phyloP scores from a whole-genome alignment of 2,797 vertebrate genomes.

The Sebastes nivosus region DNA sequence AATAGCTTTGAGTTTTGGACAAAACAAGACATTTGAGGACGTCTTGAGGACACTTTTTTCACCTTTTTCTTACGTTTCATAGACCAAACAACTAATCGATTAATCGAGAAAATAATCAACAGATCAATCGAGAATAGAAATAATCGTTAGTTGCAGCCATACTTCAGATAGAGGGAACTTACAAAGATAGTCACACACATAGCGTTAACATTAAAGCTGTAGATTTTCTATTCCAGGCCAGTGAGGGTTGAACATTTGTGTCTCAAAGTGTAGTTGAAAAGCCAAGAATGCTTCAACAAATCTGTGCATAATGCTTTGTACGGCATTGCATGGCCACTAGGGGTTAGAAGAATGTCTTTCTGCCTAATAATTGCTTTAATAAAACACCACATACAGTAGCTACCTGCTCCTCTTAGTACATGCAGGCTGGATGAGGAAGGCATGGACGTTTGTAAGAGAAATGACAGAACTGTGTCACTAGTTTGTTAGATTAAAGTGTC shows the following conservation, averaged over 20 bases:
- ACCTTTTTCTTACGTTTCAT: too few species aligned
- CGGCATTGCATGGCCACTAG: conserved; percentile 66
- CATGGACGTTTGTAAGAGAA: conserved; percentile 1
- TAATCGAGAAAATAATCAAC: too few species aligned
- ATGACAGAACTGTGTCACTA: background rate
- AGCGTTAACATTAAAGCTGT: background rate
- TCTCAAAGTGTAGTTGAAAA: conserved; percentile 15
- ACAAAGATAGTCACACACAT: background rate
- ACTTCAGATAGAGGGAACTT: background rate
- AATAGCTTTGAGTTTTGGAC: too few species aligned
- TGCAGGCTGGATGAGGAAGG: background rate
- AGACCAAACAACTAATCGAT: too few species aligned
- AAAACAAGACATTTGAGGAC: too few species aligned
- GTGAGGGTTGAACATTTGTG: background rate
- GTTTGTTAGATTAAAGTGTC: background rate
- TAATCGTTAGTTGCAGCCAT: too few species aligned
- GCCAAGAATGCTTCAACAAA: background rate
- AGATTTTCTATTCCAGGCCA: background rate
- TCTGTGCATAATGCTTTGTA: conserved; percentile 51
- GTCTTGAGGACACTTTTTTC: too few species aligned
- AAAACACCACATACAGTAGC: background rate
- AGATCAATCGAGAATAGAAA: too few species aligned
- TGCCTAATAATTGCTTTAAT: conserved; percentile 44
- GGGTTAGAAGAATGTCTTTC: conserved; percentile 22
- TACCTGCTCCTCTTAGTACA: background rate